Evolutionary conservation across 2,888 invertebrate species (phyloP).

Genomic region (Troglohyphantes excavatus): DNA sequence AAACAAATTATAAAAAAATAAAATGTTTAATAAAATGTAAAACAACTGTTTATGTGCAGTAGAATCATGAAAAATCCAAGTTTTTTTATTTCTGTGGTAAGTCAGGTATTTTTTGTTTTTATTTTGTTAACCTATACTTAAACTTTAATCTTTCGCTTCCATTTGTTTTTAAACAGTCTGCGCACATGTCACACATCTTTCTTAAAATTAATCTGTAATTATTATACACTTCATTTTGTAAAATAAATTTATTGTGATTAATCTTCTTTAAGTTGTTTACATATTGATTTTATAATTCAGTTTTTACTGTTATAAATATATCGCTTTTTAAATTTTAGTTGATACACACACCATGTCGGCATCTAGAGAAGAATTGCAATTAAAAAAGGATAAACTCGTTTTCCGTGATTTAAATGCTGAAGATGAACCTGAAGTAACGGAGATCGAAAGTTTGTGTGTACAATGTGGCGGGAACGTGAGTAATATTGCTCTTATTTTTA

Average conservation of each 20-base stretch:
- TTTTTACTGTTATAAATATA: background rate
- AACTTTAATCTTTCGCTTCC: conserved; percentile 1
- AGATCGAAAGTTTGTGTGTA: conserved; percentile 79
- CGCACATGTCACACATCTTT: background rate
- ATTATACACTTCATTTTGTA: background rate
- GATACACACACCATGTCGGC: background rate
- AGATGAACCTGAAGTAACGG: conserved; percentile 70
- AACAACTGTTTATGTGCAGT: background rate
- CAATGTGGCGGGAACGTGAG: conserved; percentile 77
- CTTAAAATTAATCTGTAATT: background rate
- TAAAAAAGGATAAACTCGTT: conserved; percentile 40
- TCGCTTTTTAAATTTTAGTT: background rate
- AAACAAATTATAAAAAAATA: no score
- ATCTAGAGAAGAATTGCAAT: conserved; percentile 5
- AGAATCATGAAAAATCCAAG: background rate
- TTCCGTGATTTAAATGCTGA: conserved; percentile 73
- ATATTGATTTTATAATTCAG: background rate
- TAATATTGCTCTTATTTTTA: no score
- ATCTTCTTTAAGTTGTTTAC: background rate
- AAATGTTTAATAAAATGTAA: no score
- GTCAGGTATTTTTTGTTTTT: background rate
- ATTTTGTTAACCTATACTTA: background rate
- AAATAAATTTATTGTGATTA: background rate
- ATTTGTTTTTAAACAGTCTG: conserved; percentile 8
- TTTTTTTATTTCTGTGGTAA: background rate